A percentile compares a stretch with the other conserved stretches of the same genome.
These are phyloP conservation scores for Mayetiola destructor DNA, from an alignment of 2,888 invertebrate genomes.

Conservation along the genomic window DNA sequence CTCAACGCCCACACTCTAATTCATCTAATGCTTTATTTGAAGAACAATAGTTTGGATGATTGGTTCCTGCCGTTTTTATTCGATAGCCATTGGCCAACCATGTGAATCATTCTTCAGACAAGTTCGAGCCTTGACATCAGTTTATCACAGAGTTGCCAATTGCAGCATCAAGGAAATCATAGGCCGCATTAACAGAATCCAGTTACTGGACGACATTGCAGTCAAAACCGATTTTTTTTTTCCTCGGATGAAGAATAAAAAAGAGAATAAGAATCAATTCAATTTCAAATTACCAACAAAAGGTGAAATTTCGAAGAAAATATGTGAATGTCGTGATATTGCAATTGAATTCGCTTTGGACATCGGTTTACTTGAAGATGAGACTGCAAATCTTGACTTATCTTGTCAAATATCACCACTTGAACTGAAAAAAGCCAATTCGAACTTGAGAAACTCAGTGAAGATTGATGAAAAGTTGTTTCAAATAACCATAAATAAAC, in stretches of 20 bases:
- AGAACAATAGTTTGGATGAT: background rate
- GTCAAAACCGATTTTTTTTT: background rate
- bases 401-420: background rate
- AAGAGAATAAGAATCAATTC: background rate
- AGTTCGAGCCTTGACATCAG: background rate
- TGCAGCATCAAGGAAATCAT: background rate
- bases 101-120: background rate
- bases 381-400: background rate
- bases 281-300: background rate
- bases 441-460: no score
- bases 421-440: background rate
- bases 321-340: background rate
- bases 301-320: background rate
- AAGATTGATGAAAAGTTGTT: no score
- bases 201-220: background rate
- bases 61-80: background rate
- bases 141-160: background rate
- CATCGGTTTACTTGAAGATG: background rate
- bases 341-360: background rate
- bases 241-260: background rate
- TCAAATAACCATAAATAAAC: no score
- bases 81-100: background rate
- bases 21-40: background rate
- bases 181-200: background rate
- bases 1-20: background rate